Evolutionary conservation across 2,888 invertebrate genomes (phyloP).

Genomic region (Oscheius onirici): DNA sequence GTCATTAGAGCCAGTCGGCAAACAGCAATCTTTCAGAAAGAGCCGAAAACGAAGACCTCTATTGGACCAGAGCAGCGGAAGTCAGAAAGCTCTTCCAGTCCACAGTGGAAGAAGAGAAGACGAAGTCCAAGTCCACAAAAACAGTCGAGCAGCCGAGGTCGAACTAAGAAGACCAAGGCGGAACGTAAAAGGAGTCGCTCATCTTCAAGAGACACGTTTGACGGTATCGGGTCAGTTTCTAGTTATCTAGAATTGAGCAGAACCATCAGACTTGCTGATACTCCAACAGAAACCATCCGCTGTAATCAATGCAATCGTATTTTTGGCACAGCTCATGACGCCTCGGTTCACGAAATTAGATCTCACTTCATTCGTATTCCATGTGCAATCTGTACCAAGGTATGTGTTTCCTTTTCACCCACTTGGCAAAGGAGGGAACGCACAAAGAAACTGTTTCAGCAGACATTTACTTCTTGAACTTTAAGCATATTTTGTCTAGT

Average conservation of each 20-base stretch:
- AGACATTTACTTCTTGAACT: not conserved
- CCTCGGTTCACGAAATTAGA: constrained; percentile 37
- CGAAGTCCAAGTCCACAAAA: too few relatives aligned
- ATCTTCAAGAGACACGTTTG: constrained; percentile 43
- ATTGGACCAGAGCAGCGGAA: not conserved
- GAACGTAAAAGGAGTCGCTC: constrained; percentile 24
- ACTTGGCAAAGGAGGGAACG: too few relatives aligned
- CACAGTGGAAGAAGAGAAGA: too few relatives aligned
- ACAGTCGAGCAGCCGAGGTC: not conserved
- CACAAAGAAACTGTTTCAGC: too few relatives aligned
- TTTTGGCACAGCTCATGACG: constrained; percentile 22
- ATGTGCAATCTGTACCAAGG: constrained; percentile 41
- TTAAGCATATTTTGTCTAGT: not conserved
- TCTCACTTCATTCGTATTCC: constrained; percentile 27
- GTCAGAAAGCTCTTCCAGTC: not conserved
- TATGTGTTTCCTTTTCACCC: not conserved
- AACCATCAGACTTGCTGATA: not conserved
- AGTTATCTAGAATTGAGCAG: not conserved
- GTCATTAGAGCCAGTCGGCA: not conserved
- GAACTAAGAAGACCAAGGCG: not conserved
- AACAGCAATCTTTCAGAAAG: not conserved
- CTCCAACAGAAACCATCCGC: not conserved
- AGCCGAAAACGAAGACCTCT: not conserved
- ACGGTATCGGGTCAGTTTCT: constrained; percentile 36
- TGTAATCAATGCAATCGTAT: constrained; percentile 15